Conservation (phyloP, 2,888 invertebrate species). For the Mesorhabditis belari region DNA sequence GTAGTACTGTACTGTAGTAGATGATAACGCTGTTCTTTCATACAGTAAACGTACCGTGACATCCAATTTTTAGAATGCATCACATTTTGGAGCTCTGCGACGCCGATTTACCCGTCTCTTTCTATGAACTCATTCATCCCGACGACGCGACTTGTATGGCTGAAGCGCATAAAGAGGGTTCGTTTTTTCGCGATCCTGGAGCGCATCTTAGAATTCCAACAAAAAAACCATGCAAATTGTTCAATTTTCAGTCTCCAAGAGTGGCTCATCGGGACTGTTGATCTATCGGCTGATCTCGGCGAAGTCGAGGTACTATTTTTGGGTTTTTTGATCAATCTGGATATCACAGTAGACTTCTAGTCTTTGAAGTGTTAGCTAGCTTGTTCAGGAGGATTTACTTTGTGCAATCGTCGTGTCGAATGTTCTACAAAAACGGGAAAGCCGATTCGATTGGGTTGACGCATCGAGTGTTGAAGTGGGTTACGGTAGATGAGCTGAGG, state of each 20-base stretch:
- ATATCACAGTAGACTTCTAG: too few relatives aligned
- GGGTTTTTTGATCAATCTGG: too few relatives aligned
- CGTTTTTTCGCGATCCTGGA: conserved; percentile 59
- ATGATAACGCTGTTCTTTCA: not conserved
- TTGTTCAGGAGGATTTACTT: conserved; percentile 91
- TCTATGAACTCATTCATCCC: conserved; percentile 89
- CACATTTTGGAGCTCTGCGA: conserved; percentile 44
- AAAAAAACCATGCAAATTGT: not conserved
- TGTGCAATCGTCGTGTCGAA: conserved; percentile 90
- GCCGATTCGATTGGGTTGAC: conserved; percentile 98
- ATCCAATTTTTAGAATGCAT: conserved; percentile 26
- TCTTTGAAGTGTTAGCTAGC: conserved; percentile 77
- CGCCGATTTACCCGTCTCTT: conserved; percentile 29
- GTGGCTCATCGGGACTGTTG: conserved; percentile 96
- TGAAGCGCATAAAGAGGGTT: conserved; percentile 97
- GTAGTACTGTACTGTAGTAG: not conserved
- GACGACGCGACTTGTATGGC: conserved; percentile 95
- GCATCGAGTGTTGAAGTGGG: conserved; percentile 94
- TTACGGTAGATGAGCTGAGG: too few relatives aligned
- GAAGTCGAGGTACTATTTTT: too few relatives aligned
- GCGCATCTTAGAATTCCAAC: not conserved
- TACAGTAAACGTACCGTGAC: not conserved
- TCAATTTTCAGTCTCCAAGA: conserved; percentile 78
- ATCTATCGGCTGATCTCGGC: conserved; percentile 80
- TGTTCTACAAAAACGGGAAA: conserved; percentile 98